Evolutionary conservation across 2,888 invertebrate species (phyloP).

Genomic region (Trichopria drosophilae): DNA sequence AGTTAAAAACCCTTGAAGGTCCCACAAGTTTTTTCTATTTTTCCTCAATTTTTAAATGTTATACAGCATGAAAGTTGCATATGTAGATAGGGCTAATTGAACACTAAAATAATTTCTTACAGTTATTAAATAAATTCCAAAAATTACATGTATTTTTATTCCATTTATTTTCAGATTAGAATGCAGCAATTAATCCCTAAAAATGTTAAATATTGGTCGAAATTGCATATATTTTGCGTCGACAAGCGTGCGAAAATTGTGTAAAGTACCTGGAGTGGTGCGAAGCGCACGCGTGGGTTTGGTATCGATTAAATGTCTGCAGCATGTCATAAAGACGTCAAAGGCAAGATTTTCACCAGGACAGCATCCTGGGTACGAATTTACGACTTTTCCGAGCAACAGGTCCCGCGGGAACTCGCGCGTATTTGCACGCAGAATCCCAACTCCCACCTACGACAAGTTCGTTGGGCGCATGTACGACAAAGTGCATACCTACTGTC

Average conservation of each 20-base stretch:
- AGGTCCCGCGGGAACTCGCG: conserved; percentile 44
- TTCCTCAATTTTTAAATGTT: too few species aligned
- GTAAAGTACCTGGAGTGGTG: too few species aligned
- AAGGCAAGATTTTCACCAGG: conserved; percentile 58
- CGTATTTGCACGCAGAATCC: conserved; percentile 3
- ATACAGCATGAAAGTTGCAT: too few species aligned
- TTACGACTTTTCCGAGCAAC: conserved; percentile 53
- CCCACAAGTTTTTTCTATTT: too few species aligned
- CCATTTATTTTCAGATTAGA: conserved; percentile 2
- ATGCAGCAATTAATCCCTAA: too few species aligned
- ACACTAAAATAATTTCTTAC: conserved; percentile 2
- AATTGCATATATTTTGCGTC: neutral
- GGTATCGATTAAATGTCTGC: conserved; percentile 57
- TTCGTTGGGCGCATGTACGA: neutral
- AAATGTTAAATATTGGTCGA: too few species aligned
- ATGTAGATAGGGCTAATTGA: too few species aligned
- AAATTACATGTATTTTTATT: neutral
- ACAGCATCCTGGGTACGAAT: conserved; percentile 57
- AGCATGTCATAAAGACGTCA: conserved; percentile 58
- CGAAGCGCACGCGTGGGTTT: conserved; percentile 31
- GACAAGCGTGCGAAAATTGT: neutral
- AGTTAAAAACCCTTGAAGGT: too few species aligned
- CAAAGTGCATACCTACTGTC: neutral
- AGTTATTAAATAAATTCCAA: neutral
- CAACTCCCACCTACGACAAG: conserved; percentile 5